Base-by-base conservation (phyloP, 2,113 vertebrate genomes). In the Rhadina sibilatrix region DNA sequence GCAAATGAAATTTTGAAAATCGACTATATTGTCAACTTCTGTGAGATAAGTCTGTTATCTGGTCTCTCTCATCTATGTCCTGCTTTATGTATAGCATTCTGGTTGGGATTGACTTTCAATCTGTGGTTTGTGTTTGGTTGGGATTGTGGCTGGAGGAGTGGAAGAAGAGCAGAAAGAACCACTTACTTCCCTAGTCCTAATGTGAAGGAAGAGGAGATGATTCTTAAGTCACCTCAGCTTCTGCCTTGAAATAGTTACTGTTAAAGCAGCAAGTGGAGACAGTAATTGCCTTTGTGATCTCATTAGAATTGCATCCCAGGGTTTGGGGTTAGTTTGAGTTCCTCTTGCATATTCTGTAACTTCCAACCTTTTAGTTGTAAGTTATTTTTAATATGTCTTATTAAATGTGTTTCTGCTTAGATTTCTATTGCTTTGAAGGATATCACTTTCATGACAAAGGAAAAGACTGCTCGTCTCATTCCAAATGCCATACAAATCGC, bases 401-500 rank as follows among this genome's bases (percentile, higher is more conserved):
- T 85, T 93, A 69, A 52, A 78, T 95, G 40, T 89, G 57, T 91
- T 90, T 95, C 30, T 96, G 15, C 89, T 74, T 93, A 99, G 99
- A 98, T 99, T 93, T 97, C 96, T 61, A 92, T 99, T 91, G 96
- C 97, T 56, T 98, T 99, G 84, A 98, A 98, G 97, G 99, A 99
- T 81, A 98, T 99, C 93, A 98, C 94, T 22, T 96, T 98, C 54
- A 97, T 99, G 97, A 98, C 98, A 52, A 98, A 98, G 95, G 99
- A 99, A 97, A 99, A 99, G 96, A 99, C 98, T 1, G 99, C 99
- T 77, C 98, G 98, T 35, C 97, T 99, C 85, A 99, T 99, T 93
- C 99, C 99, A 94, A 99, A 99, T 70, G 99, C 99, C 83, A 99
- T 99, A 95, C 99, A 99, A 97, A 98, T 99, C 94, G 97, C 97